Evolutionary conservation across 2,113 vertebrate species (phyloP), one percentile per base, ranked within the genome.

Genomic region (Siniperca knerii): DNA sequence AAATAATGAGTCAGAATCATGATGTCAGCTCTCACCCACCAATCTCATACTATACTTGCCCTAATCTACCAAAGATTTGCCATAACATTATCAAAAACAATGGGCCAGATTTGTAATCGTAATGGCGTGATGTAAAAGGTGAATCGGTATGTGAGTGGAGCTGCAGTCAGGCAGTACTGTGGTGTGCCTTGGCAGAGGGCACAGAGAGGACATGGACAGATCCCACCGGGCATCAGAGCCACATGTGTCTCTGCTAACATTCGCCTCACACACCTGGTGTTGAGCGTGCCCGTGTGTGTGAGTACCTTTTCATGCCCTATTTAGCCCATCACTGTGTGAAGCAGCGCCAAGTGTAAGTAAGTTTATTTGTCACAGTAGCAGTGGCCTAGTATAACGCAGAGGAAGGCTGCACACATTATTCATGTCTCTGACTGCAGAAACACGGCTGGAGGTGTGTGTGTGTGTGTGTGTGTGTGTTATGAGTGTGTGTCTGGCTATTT

Each of bases 271-370:
- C 93, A 93, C 93, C 93, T 93, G 88, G 85, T 91, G 89, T 83
- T 84, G 85, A 77, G 83, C 54, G 62, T 50, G 83, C 44, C 8
- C 0, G 42, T 46, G 70, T 42, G 81, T 60, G 72, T 33, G 77
- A 29, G 65, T 76, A 85, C 74, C 85, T 91, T 90, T 93, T 88
- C 90, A 94, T 94, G 93, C 92, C 92, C 92, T 94, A 93, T 92
- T 94, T 93, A 91, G 83, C 91, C 69, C 86, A 77, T 91, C 77
- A 3, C 81, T 88, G 84, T 84, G 85, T 84, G 88, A 92, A 90
- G 79, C 83, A 73, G 72, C 20, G 75, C 89, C 90, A 86, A 90
- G 89, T 90, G 86, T 85, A 82, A 89, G 86, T 78, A 88, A 85
- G 92, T 93, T 86, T 82, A 88, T 93, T 82, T 86, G 90, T 89